Percentiles rank a stretch among this genome's conserved stretches.
These are phyloP conservation scores for Rhinophrynus dorsalis DNA, from an alignment of 2,797 vertebrate species.

Conservation along the genomic window DNA sequence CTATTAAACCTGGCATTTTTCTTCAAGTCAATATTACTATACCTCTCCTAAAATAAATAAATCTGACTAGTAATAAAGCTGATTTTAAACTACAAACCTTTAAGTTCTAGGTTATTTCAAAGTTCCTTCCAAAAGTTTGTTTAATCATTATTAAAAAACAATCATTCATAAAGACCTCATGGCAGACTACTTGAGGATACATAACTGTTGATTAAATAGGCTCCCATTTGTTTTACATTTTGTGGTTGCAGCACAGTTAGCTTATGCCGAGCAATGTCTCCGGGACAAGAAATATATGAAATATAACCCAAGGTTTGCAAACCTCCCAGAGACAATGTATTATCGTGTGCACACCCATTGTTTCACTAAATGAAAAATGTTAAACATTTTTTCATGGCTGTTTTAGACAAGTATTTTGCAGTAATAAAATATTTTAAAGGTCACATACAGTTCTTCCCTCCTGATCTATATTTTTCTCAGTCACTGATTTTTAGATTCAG, in stretches of 20 bases:
- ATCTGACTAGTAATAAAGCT: background rate
- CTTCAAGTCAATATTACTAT: too few species aligned
- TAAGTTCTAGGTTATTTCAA: background rate
- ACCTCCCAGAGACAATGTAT: background rate
- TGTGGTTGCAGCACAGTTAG: conserved; percentile 1
- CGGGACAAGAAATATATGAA: conserved; percentile 2
- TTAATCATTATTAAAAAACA: background rate
- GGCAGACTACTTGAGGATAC: background rate
- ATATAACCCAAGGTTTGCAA: background rate
- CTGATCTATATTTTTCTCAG: too few species aligned
- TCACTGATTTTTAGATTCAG: too few species aligned
- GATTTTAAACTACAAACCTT: background rate
- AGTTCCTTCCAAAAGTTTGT: background rate
- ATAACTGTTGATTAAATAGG: background rate
- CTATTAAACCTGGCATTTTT: background rate
- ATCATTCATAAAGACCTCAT: background rate
- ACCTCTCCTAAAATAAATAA: background rate
- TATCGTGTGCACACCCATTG: background rate
- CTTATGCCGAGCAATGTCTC: background rate
- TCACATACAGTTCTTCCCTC: too few species aligned
- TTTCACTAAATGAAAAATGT: conserved; percentile 10
- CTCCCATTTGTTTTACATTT: conserved; percentile 9
- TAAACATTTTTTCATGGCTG: too few species aligned
- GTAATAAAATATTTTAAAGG: too few species aligned
- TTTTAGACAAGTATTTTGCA: too few species aligned